Evolutionary conservation across 2,113 vertebrate species (phyloP), one percentile per base, ranked within the genome.

Genomic region (Odobenus rosmarus): DNA sequence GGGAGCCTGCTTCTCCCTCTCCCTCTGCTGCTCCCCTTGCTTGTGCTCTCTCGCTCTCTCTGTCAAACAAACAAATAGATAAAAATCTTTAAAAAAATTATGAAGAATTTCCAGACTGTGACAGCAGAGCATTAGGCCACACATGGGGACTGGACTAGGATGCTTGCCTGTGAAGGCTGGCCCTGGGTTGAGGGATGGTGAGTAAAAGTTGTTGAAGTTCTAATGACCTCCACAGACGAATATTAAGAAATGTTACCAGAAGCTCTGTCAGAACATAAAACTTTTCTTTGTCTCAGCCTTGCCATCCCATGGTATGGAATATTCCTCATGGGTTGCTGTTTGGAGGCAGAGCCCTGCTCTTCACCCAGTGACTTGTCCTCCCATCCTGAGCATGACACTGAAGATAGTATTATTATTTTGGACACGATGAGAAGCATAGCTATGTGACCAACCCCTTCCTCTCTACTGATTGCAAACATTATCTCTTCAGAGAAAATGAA

Each of bases 401-500:
- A 90, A 89, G 74, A 7, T 21, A 64, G 49, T 7, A 14, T n/a
- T 90, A 31, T 53, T 96, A 59, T 90, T 59, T 13, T 83, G 76
- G 36, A 42, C 39, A 23, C 19, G 13, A 9, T 42, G 77, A 49
- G 33, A 86, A 84, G 21, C 93, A 46, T 12, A 36, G 28, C 42
- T 57, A 3, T 1, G 1, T 28, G 61, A 36, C 42, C 18, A 71
- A 23, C 31, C 36, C 12, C 61, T 59, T 77, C 21, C n/a, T 59
- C 18, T 10, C 21, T 69, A 7, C 49, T 82, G 31, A 71, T 7
- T 23, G 57, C 28, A 57, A 88, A 57, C 21, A 19, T 72, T 33
- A 4, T 76, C n/a, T 95, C 23, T 81, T 91, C 72, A 51, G 42
- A 12, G 57, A 81, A 94, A 55, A 81, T 33, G 69, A 55, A n/a